These are phyloP conservation scores for Poeciliopsis infans DNA, from an alignment of 2,797 vertebrate species.

Conservation along the genomic window DNA sequence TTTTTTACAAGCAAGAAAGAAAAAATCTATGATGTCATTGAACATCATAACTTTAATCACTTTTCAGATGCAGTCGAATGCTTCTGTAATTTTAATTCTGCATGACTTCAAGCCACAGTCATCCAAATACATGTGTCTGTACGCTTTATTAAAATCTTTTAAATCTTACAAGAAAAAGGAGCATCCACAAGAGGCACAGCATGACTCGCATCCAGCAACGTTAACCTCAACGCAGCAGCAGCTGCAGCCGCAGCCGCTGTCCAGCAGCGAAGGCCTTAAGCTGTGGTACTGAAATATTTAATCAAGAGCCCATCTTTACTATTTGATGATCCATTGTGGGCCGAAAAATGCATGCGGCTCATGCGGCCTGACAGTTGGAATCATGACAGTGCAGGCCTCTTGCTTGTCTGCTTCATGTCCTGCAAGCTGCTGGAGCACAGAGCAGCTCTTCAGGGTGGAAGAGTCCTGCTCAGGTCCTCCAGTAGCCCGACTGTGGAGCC, in stretches of 20 bases:
- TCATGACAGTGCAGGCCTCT: slow-evolving; percentile 43
- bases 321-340: slow-evolving; percentile 63
- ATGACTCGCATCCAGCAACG: slow-evolving; percentile 24
- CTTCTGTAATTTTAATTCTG: neutral
- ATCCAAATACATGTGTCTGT: neutral
- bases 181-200: slow-evolving; percentile 9
- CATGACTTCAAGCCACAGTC: neutral
- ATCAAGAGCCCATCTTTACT: slow-evolving; percentile 60
- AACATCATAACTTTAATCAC: neutral
- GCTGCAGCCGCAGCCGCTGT: slow-evolving; percentile 2
- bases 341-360: slow-evolving; percentile 68
- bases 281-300: slow-evolving; percentile 67
- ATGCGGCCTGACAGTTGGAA: slow-evolving; percentile 61
- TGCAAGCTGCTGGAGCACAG: slow-evolving; percentile 24
- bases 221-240: slow-evolving; percentile 23
- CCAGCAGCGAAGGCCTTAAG: slow-evolving; percentile 9
- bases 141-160: slow-evolving; percentile 10
- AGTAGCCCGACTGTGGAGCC: neutral
- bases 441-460: slow-evolving; percentile 6
- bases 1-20: neutral
- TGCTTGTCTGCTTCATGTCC: slow-evolving; percentile 29
- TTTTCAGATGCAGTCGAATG: neutral
- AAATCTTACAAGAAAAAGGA: slow-evolving; percentile 28
- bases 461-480: neutral
- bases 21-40: neutral